A percentile compares a stretch with the other conserved stretches of the same genome.
Conservation (phyloP, 2,797 vertebrate species). For the Hyperoplus immaculatus region DNA sequence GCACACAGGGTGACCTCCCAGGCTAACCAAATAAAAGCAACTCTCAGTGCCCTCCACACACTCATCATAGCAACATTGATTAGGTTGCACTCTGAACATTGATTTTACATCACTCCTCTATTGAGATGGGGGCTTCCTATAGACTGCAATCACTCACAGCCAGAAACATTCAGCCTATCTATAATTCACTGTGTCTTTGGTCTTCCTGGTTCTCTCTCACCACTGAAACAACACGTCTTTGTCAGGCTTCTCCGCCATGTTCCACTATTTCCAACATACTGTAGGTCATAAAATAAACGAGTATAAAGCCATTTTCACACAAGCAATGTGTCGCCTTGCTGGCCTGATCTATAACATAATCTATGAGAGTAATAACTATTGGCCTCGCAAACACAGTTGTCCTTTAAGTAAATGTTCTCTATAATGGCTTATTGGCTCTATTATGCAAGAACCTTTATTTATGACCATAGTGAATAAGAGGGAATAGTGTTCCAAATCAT, state of each 20-base stretch:
- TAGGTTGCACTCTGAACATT: slow-evolving; percentile 56
- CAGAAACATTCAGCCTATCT: slow-evolving; percentile 50
- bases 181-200: slow-evolving; percentile 34
- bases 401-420: neutral
- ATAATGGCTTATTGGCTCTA: too few species aligned
- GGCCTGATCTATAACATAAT: neutral
- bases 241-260: neutral
- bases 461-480: neutral
- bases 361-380: neutral
- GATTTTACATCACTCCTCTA: slow-evolving; percentile 59
- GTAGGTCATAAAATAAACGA: neutral
- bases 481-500: neutral
- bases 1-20: slow-evolving; percentile 47
- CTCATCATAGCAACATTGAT: slow-evolving; percentile 74
- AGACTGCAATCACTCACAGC: slow-evolving; percentile 55
- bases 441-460: neutral
- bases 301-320: neutral
- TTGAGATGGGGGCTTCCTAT: slow-evolving; percentile 46
- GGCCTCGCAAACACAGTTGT: neutral
- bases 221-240: neutral
- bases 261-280: neutral
- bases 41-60: slow-evolving; percentile 28
- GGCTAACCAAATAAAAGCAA: slow-evolving; percentile 50
- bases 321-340: neutral
- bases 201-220: slow-evolving; percentile 10